Evolutionary conservation across 2,797 vertebrate genomes (phyloP).

Genomic region (Epinephelus malabaricus): DNA sequence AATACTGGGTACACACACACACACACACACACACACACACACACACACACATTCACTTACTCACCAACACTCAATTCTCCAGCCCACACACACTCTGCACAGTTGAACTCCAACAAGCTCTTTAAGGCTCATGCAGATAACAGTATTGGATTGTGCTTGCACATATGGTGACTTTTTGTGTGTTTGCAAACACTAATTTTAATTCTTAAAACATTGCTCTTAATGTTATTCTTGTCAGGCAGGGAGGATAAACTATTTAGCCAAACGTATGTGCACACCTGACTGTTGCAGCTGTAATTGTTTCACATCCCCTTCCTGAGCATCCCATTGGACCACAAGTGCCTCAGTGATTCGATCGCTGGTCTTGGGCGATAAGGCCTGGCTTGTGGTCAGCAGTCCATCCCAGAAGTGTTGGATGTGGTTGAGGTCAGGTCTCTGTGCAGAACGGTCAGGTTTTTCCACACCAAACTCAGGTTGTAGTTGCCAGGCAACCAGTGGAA

Average conservation of each 20-base stretch:
- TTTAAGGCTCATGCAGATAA: slow-evolving; percentile 13
- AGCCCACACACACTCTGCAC: slow-evolving; percentile 30
- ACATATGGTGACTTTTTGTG: slow-evolving; percentile 10
- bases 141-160: slow-evolving; percentile 2
- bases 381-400: neutral
- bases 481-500: slow-evolving; percentile 49
- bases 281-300: neutral
- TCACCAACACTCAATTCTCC: neutral
- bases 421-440: slow-evolving; percentile 6
- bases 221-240: neutral
- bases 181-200: neutral
- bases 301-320: too few species aligned
- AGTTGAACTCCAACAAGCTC: slow-evolving; percentile 16
- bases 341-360: neutral
- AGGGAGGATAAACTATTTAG: too few species aligned
- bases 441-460: slow-evolving; percentile 10
- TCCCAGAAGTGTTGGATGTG: neutral
- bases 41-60: neutral
- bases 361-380: neutral
- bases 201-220: neutral
- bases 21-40: slow-evolving; percentile 3
- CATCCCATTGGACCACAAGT: neutral
- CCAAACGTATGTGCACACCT: neutral
- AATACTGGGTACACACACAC: slow-evolving; percentile 6
- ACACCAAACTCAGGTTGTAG: slow-evolving; percentile 30